Evolutionary conservation across 2,888 invertebrate species (phyloP), one percentile per base, ranked within the genome.

Genomic region (Plagiodera versicolora): DNA sequence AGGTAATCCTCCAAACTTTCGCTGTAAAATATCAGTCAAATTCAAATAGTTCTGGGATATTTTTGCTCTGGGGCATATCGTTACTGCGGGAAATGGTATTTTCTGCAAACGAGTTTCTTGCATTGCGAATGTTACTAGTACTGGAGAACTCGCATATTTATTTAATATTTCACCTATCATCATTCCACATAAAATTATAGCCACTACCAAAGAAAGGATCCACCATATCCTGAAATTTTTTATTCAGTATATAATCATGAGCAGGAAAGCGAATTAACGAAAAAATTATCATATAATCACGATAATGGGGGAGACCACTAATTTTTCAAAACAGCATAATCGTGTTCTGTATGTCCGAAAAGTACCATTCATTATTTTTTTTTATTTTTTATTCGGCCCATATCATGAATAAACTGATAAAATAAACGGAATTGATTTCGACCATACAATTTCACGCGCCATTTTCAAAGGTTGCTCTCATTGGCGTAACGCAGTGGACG

Each of bases 101-200:
- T 85, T 82, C 83, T 85, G 86, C 56, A 86, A 84, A 5, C 85
- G 85, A n/a, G 87, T 88, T 0, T 89, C 85, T 56, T 86, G 86
- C 73, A 89, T 89, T 0, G 88, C 88, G 72, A 89, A 89, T 70
- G 87, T 88, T 2, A 90, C 89, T 67, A 90, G 87, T 0, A 90
- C 89, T 0, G 89, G 89, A 70, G 86, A 88, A 64, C 85, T 84
- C 59, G 85, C 83, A 88, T 89, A 90, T 76, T 89, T 89, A 66
- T 84, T 81, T 84, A 86, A 89, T 10, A 88, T 85, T 74, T 87
- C 85, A 59, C 82, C 79, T 32, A 88, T 89, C 14, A 88, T 79
- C 32, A 50, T 19, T 11, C 49, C 56, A 47, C 65, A 62, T 16
- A 63, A 45, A 11, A 60, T 50, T 11, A 63, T 35, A 6, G 61